Base-by-base conservation (phyloP, 2,888 invertebrate species). In the Tetranychus piercei region DNA sequence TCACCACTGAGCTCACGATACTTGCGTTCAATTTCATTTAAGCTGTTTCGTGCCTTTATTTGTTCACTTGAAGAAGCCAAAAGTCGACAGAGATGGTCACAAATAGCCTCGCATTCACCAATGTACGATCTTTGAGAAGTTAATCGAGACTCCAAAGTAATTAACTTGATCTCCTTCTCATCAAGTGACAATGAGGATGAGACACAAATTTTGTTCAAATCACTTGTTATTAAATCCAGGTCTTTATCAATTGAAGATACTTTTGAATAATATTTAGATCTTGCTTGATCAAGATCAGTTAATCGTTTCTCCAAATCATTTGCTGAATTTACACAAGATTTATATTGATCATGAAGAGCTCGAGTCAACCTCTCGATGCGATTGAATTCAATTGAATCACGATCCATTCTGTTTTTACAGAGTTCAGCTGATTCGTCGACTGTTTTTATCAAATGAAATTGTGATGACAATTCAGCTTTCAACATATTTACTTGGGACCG, bases 11-110 rank as follows among this genome's bases (percentile, higher is more conserved):
- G 1, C 8, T 69, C 69, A 11, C 69, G 69, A 69, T 69, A 23
- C 20, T 69, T 69, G 20, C 69, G 69, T 11, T 69, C 69, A 20
- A 69, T 20, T 23, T 69, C 69, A 69, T 69, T 69, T 5, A 69
- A 7, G 18, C 34, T 11, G 8, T 69, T 69, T 20, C 69, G 69
- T 6, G 34, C 34, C 22, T 69, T 23, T 23, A 20, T 20, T 20
- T 23, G 69, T 23, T 23, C 34, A 23, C 11, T 23, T 69, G 69
- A 69, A 6, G 20, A 20, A 23, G 69, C 20, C 11, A 23, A 23
- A 9, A 69, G 20, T 5, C 22, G 34, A 69, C 69, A 69, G 11
- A 69, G 20, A 23, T 69, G n/a, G 8, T 69, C 69, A 69, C 69
- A 69, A 22, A 69, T 69, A 23, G 22, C 20, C 34, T 69, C 69